Evolutionary conservation across 2,797 vertebrate genomes (phyloP).

Genomic region (Phoxinus dragarum): DNA sequence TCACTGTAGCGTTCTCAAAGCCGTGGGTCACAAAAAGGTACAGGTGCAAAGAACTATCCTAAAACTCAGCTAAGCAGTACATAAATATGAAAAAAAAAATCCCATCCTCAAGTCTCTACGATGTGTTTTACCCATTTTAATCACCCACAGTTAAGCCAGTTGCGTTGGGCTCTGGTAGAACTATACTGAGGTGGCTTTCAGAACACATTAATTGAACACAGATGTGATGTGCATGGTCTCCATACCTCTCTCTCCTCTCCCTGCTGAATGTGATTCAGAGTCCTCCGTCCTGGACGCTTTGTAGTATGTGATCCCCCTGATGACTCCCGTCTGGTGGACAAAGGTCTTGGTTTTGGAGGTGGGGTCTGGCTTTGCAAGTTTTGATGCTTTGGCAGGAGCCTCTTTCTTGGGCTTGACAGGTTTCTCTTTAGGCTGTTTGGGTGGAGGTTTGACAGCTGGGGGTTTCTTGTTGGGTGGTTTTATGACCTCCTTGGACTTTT

Average conservation of each 20-base stretch:
- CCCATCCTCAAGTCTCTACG: neutral
- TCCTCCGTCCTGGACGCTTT: conserved; percentile 82
- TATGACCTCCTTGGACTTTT: conserved; percentile 77
- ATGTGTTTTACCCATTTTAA: neutral
- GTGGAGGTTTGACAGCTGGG: conserved; percentile 70
- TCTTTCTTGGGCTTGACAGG: conserved; percentile 88
- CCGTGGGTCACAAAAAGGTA: neutral
- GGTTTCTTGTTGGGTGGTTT: conserved; percentile 83
- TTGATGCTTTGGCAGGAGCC: conserved; percentile 67
- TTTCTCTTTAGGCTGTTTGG: conserved; percentile 85
- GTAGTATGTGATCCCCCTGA: conserved; percentile 95
- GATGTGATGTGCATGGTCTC: conserved; percentile 18
- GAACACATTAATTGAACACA: conserved; percentile 23
- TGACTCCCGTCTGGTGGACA: conserved; percentile 85
- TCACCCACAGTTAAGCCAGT: neutral
- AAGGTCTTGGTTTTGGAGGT: conserved; percentile 81
- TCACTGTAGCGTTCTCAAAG: neutral
- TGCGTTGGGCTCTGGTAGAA: neutral
- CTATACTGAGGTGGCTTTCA: neutral
- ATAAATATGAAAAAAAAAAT: neutral
- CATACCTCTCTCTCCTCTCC: conserved; percentile 76
- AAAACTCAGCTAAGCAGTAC: neutral
- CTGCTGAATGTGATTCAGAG: conserved; percentile 64
- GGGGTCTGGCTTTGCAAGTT: conserved; percentile 73
- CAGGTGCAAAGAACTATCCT: conserved; percentile 36